Percentiles rank a stretch among this genome's conserved stretches.
Evolutionary conservation across 2,888 invertebrate genomes (phyloP).

Genomic region (Xestia c-nigrum): DNA sequence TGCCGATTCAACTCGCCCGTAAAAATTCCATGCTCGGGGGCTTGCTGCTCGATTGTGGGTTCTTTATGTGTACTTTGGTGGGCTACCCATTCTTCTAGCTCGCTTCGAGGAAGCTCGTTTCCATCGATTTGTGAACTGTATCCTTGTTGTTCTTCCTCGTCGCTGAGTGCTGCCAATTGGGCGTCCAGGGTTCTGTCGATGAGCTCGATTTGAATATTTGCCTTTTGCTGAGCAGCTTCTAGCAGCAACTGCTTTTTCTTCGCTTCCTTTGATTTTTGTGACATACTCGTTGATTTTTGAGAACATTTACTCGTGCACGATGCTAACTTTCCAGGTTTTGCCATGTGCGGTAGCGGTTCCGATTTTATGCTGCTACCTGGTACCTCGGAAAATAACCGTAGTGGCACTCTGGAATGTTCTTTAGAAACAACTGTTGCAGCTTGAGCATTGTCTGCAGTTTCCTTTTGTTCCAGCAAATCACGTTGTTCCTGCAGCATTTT

Average conservation of each 20-base stretch:
- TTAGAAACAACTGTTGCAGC: too few species aligned
- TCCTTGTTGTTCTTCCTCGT: not conserved
- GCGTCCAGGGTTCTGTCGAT: not conserved
- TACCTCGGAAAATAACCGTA: too few species aligned
- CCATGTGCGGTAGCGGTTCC: too few species aligned
- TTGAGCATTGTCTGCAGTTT: too few species aligned
- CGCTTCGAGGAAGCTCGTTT: not conserved
- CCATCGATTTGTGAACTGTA: conserved; percentile 1
- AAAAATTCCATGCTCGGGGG: not conserved
- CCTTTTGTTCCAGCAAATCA: too few species aligned
- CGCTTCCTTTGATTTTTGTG: not conserved
- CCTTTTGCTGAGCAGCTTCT: not conserved
- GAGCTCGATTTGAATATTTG: not conserved
- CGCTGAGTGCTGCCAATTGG: not conserved
- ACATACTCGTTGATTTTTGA: not conserved
- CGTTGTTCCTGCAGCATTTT: too few species aligned
- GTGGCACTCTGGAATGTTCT: too few species aligned
- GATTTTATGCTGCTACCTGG: too few species aligned
- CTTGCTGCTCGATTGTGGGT: conserved; percentile 4
- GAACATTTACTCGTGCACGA: not conserved
- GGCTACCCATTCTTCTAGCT: not conserved
- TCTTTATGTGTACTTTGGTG: not conserved
- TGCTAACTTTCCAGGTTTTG: not conserved
- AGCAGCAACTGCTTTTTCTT: not conserved
- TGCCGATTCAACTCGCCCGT: not conserved